Evolutionary conservation across 23 tunicate genomes (phyloP), one percentile per base, ranked within the genome.

Genomic region (Halocynthia roretzi): DNA sequence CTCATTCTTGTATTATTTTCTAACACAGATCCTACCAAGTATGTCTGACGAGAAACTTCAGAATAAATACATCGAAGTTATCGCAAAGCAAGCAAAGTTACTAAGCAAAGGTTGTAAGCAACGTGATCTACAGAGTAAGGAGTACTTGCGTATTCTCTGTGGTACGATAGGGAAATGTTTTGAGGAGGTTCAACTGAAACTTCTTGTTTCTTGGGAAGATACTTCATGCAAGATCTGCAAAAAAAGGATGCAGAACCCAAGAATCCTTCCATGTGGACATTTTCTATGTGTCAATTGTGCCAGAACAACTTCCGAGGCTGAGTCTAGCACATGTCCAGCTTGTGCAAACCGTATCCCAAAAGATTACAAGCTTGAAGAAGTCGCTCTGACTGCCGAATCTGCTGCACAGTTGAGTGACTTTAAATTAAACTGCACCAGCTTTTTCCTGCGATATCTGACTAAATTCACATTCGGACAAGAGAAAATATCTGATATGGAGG

Each of bases 1-100:
- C 50, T 75, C 76, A 48, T 77, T 87, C 71, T 73, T 69, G 77
- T 86, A 83, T 18, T 65, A 82, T 31, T 82, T 87, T 58, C 83
- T 87, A 6, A 65, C 57, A 17, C 80, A 83, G 40, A 71, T 87
- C 48, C 21, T 87, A 7, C 93, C 93, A 53, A 83, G 71, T 50
- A 55, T 40, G 50, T 54, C 71, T 8, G 51, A 77, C 52, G 70
- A 55, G 17, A 58, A 61, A 7, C 50, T 19, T 0, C 78, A 76
- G 51, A 64, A 9, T 6, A 57, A 78, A 8, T 87, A 87, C 56
- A 15, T 87, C 49, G 76, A 63, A 21, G 61, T 82, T 31, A 78
- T 87, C 9, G 72, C 78, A 5, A 77, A 86, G 31, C 62, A 53
- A 6, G 70, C 93, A 54, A 82, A 62, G 7, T 76, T 81, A 4